Evolutionary conservation across 1,140 invertebrate genomes (phyloP).

Genomic region (honey bee (Apis mellifera)): Amel_HAv3.1 CM009935.2:3408501-3409000

Average conservation of each 20-base stretch:
- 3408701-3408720: constrained; percentile 49
- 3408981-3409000: constrained; percentile 36
- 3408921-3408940: constrained; percentile 67
- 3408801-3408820: constrained; percentile 69
- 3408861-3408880: constrained; percentile 74
- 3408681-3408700: constrained; percentile 62
- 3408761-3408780: constrained; percentile 59
- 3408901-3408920: constrained; percentile 69
- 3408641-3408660: constrained; percentile 77
- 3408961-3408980: constrained; percentile 52
- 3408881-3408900: constrained; percentile 60
- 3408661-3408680: constrained; percentile 72
- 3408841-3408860: constrained; percentile 79
- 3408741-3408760: constrained; percentile 23
- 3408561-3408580: constrained; percentile 70
- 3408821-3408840: constrained; percentile 79
- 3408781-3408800: constrained; percentile 66
- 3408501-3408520: too few species aligned
- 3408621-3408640: constrained; percentile 62
- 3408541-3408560: constrained; percentile 68
- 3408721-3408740: constrained; percentile 38
- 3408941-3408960: constrained; percentile 61
- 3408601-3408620: constrained; percentile 41
- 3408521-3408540: constrained; percentile 24
- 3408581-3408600: constrained; percentile 73